A percentile compares a stretch with the other conserved stretches of the same genome.
Evolutionary conservation across 2,797 vertebrate species (phyloP).

Genomic region (Linurgus olivaceus): DNA sequence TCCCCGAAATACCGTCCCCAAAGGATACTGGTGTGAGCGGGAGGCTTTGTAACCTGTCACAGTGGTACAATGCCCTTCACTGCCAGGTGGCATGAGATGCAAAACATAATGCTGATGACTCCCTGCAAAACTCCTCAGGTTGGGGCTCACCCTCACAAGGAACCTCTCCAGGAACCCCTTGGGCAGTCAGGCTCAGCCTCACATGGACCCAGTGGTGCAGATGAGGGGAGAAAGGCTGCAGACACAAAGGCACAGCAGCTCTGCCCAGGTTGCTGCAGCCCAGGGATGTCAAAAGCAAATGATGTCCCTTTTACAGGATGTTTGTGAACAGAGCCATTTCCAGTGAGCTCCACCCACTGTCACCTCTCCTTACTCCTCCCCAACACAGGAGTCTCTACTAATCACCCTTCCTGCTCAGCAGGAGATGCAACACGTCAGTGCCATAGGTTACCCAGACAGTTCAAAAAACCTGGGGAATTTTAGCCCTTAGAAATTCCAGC

Average conservation of each 20-base stretch:
- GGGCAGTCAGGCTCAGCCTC: rapidly evolving
- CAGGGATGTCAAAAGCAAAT: not conserved
- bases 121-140: not conserved
- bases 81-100: not conserved
- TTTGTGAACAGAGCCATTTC: not conserved
- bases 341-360: not conserved
- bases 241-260: not conserved
- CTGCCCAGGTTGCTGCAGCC: not conserved
- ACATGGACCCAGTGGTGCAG: rapidly evolving
- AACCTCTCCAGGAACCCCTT: not conserved
- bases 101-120: rapidly evolving
- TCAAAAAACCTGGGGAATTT: not conserved
- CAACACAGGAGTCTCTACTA: not conserved
- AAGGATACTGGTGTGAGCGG: not conserved
- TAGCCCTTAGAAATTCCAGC: not conserved
- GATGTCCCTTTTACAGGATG: rapidly evolving
- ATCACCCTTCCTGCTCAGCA: not conserved
- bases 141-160: not conserved
- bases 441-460: rapidly evolving
- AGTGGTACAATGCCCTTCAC: rapidly evolving
- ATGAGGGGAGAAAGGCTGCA: not conserved
- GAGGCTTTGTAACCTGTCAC: not conserved
- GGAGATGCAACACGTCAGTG: rapidly evolving
- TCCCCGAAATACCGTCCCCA: not conserved
- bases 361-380: not conserved